phyloP scores from a whole-genome alignment of 2,888 invertebrate species.

The Hirtodrosophila duncani region DNA sequence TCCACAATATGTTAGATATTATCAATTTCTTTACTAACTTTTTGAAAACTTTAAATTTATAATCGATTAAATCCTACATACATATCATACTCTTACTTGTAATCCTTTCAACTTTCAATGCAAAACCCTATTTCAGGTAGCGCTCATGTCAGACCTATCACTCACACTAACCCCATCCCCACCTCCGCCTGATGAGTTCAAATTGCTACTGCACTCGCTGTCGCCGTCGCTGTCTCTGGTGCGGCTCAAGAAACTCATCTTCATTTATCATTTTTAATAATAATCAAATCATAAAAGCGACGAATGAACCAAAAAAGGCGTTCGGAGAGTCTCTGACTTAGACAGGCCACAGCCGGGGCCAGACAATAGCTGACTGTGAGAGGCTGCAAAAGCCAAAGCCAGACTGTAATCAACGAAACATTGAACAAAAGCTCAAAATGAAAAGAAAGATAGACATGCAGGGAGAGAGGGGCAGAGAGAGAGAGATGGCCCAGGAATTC shows the following conservation, averaged over 20 bases:
- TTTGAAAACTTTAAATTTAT: no score
- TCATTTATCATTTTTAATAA: conserved; percentile 74
- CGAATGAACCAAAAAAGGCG: conserved; percentile 45
- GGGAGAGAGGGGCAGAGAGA: no score
- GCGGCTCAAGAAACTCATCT: conserved; percentile 45
- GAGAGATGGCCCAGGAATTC: conserved; percentile 10
- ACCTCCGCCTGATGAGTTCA: conserved; percentile 41
- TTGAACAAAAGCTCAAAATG: conserved; percentile 21
- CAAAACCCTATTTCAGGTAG: conserved; percentile 54
- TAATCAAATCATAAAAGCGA: conserved; percentile 67
- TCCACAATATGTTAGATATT: no score
- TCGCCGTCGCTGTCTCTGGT: background rate
- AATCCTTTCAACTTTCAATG: background rate
- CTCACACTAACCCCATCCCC: conserved; percentile 31
- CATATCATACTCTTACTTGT: background rate
- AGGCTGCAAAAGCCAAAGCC: background rate
- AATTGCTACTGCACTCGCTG: conserved; percentile 62
- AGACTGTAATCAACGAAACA: conserved; percentile 28
- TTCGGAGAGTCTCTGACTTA: no score
- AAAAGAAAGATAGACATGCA: no score
- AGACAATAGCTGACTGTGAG: conserved; percentile 32
- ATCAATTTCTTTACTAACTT: no score
- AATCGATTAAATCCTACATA: conserved; percentile 1
- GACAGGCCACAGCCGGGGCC: conserved; percentile 24
- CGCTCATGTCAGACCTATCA: conserved; percentile 39